Percentiles rank a stretch among this genome's conserved stretches.
These are phyloP conservation scores for Drosophila percnosoma DNA, from an alignment of 2,888 invertebrate genomes.

Conservation along the genomic window DNA sequence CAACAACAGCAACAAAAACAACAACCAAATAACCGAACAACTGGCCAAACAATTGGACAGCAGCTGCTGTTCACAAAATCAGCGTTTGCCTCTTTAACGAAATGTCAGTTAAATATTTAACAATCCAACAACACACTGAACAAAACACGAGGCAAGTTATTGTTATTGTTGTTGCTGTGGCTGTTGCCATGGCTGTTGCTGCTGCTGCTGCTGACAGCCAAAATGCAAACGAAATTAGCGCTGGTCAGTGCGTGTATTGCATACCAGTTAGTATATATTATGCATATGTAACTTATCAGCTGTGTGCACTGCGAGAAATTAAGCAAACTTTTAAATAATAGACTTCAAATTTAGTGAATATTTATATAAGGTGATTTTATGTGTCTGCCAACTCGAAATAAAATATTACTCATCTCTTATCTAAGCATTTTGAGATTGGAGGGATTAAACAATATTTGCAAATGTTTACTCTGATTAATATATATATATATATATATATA, in stretches of 20 bases:
- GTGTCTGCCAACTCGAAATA: not conserved
- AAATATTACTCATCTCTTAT: not conserved
- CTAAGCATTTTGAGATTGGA: not conserved
- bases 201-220: slow-evolving; percentile 52
- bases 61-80: slow-evolving; percentile 43
- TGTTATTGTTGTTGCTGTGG: slow-evolving; percentile 16
- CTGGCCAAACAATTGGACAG: slow-evolving; percentile 25
- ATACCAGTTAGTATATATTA: slow-evolving; percentile 2
- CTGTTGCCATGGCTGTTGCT: slow-evolving; percentile 19
- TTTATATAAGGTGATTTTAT: not conserved
- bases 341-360: rapidly evolving
- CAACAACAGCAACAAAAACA: slow-evolving; percentile 4
- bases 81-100: slow-evolving; percentile 27
- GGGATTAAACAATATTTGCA: not conserved
- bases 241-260: slow-evolving; percentile 57
- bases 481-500: no score
- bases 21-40: slow-evolving; percentile 10
- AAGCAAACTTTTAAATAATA: no score
- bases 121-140: slow-evolving; percentile 44
- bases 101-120: slow-evolving; percentile 66
- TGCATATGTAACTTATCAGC: slow-evolving; percentile 6
- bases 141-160: slow-evolving; percentile 5
- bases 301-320: slow-evolving; percentile 29
- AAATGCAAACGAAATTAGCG: slow-evolving; percentile 73
- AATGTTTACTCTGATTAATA: not conserved